Evolutionary conservation across 2,113 vertebrate genomes (phyloP), one percentile per base, ranked within the genome.

Genomic region (Camelus bactrianus): DNA sequence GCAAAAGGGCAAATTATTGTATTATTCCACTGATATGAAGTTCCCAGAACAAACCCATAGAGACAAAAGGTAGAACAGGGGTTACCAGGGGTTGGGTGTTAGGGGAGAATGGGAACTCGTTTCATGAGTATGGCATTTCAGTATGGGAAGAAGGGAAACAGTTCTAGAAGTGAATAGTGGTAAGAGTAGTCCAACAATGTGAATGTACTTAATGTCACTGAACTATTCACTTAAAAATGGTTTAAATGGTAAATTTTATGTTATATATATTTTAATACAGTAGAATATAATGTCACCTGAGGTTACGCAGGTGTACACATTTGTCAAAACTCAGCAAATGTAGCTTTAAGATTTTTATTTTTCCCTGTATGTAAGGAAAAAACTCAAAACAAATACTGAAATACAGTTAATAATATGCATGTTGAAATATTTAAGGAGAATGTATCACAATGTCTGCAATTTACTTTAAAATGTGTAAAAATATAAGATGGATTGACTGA

Each of bases 361-460:
- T 77, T 60, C 50, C 84, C 30, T 67, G 30, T 54, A 46, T 56
- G 35, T 24, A 89, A 24, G 62, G 62, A 90, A 58, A 90, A 46
- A 28, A 35, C n/a, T 84, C 50, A 90, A 67, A 76, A 87, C 28
- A 94, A 84, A 91, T 62, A 85, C 3, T 80, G 30, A 95, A 85
- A 19, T 35, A 46, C 42, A 73, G 56, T 73, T 64, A 86, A 42
- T 52, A 91, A 85, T 56, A 54, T 79, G 19, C 62, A 91, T 42
- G n/a, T 42, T 70, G 26, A 91, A 79, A 60, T 91, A 62, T 54
- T 70, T 79, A 79, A 46, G 50, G 16, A 76, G 8, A 82, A 3
- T 77, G 1, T 60, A 91, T 58, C 52, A 72, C 52, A 72, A 42
- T 77, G 15, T n/a, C 64, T 85, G 19, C 14, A 62, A 62, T 95